A percentile compares a stretch with the other conserved stretches of the same genome.
phyloP scores from a whole-genome alignment of 2,888 invertebrate genomes.

The Mellilla xanthometata region DNA sequence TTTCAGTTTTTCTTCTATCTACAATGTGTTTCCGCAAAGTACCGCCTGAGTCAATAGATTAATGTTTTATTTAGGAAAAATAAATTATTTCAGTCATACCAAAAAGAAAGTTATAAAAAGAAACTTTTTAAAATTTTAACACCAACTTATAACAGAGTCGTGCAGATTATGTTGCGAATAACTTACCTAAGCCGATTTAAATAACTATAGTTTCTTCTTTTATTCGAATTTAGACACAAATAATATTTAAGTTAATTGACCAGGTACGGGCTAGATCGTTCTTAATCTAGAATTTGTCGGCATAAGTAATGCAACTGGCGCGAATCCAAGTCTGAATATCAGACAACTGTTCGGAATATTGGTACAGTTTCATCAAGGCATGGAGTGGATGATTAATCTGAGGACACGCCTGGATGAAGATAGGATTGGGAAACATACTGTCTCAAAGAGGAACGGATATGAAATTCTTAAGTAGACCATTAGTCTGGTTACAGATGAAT shows the following conservation, averaged over 20 bases:
- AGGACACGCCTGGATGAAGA: slow-evolving; percentile 7
- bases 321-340: slow-evolving; percentile 43
- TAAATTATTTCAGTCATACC: too few species aligned
- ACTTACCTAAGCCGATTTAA: too few species aligned
- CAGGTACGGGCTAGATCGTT: not conserved
- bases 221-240: not conserved
- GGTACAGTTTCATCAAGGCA: slow-evolving; percentile 39
- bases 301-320: slow-evolving; percentile 56
- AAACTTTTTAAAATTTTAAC: too few species aligned
- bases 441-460: not conserved
- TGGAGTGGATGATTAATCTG: slow-evolving; percentile 21
- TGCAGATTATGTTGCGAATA: too few species aligned
- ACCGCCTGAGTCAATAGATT: too few species aligned
- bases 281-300: slow-evolving; percentile 44
- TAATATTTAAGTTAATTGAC: not conserved
- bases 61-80: too few species aligned
- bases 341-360: slow-evolving; percentile 43
- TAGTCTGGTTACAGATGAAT: too few species aligned
- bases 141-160: too few species aligned
- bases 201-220: too few species aligned
- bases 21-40: too few species aligned
- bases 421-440: slow-evolving; percentile 4
- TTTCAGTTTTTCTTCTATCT: too few species aligned
- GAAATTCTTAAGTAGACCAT: not conserved
- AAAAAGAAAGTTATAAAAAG: too few species aligned